phyloP scores from a whole-genome alignment of 1,140 invertebrate genomes.

The Prorops nasuta region DNA sequence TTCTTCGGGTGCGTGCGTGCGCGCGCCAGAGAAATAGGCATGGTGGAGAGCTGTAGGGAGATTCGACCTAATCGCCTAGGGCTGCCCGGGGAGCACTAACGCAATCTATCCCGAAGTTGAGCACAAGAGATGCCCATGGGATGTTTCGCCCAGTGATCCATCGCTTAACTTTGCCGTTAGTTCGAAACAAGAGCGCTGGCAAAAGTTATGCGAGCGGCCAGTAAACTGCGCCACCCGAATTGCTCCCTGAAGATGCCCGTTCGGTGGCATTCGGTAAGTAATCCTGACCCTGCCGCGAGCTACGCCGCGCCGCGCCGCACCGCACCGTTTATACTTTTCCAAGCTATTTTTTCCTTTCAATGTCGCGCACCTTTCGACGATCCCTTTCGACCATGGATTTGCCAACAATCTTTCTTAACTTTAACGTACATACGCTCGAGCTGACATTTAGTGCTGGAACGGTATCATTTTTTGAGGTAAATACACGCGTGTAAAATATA shows the following conservation, averaged over 20 bases:
- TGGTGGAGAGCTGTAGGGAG: slow-evolving; percentile 26
- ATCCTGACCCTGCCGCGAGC: neutral
- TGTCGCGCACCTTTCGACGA: too few species aligned
- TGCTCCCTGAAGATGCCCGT: slow-evolving; percentile 24
- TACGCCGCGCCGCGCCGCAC: too few species aligned
- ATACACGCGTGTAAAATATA: too few species aligned
- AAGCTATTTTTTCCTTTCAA: too few species aligned
- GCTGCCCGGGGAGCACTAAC: slow-evolving; percentile 38
- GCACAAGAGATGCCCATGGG: slow-evolving; percentile 37
- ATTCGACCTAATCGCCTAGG: slow-evolving; percentile 41
- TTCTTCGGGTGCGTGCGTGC: too few species aligned
- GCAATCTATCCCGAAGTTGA: slow-evolving; percentile 42
- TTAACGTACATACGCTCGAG: too few species aligned
- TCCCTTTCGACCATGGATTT: too few species aligned
- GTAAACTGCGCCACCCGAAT: slow-evolving; percentile 5
- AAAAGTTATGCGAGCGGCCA: slow-evolving; percentile 34
- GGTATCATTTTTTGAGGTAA: too few species aligned
- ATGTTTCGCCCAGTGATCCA: slow-evolving; percentile 38
- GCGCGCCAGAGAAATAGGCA: too few species aligned
- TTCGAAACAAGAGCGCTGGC: slow-evolving; percentile 37
- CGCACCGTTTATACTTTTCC: too few species aligned
- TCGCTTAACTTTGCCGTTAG: slow-evolving; percentile 41
- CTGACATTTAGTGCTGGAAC: too few species aligned
- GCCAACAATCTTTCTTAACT: too few species aligned
- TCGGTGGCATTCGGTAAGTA: neutral